These are phyloP conservation scores for Mastacembelus armatus DNA, from an alignment of 2,797 vertebrate species.

Conservation along the genomic window DNA sequence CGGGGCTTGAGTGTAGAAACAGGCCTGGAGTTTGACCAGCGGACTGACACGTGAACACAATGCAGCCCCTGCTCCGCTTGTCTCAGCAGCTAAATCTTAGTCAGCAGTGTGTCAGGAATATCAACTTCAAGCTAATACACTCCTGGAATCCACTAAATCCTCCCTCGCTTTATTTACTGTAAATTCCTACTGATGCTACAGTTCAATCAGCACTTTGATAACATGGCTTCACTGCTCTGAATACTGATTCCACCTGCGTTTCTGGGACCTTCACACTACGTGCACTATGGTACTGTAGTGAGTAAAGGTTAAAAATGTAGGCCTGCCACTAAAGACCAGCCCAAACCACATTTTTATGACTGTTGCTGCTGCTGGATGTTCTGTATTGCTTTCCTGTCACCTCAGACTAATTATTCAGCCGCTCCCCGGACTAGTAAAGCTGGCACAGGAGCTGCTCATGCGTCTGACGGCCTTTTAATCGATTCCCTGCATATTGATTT, in stretches of 20 bases:
- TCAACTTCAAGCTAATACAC: too few relatives aligned
- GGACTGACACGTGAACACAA: too few relatives aligned
- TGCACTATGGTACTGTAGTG: background rate
- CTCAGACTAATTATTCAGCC: slow-evolving; percentile 37
- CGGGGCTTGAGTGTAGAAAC: too few relatives aligned
- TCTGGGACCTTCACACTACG: background rate
- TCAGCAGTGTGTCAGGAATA: too few relatives aligned
- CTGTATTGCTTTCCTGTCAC: slow-evolving; percentile 26
- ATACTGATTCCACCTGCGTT: background rate
- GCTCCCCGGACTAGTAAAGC: background rate
- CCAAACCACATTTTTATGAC: slow-evolving; percentile 29
- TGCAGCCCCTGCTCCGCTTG: too few relatives aligned
- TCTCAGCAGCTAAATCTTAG: too few relatives aligned
- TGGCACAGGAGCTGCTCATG: background rate
- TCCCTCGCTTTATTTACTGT: too few relatives aligned
- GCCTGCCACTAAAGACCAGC: background rate
- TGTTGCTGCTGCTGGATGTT: slow-evolving; percentile 24
- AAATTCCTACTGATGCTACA: too few relatives aligned
- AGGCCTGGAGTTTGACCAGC: too few relatives aligned
- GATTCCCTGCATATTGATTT: slow-evolving; percentile 38
- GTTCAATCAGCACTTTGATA: too few relatives aligned
- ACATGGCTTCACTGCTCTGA: slow-evolving; percentile 2
- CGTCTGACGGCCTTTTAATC: slow-evolving; percentile 37
- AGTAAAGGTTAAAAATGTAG: background rate
- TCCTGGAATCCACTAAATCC: too few relatives aligned